These are phyloP conservation scores for Xyrichtys novacula DNA, from an alignment of 2,797 vertebrate species.

Conservation along the genomic window DNA sequence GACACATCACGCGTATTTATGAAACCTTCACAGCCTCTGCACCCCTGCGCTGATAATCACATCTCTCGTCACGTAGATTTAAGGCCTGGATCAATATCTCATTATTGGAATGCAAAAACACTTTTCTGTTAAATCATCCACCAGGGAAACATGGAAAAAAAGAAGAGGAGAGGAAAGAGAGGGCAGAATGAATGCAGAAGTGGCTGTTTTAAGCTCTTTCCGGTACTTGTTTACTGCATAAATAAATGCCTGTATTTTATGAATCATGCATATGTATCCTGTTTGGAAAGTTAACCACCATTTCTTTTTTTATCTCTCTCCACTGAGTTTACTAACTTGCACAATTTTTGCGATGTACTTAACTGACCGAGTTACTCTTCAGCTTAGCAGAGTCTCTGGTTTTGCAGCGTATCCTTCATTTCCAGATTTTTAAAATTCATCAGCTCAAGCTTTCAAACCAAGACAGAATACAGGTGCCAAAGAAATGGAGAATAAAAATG, in stretches of 20 bases:
- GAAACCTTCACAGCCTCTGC: slow-evolving; percentile 46
- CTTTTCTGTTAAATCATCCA: slow-evolving; percentile 52
- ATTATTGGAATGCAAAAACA: slow-evolving; percentile 71
- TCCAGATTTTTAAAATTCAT: neutral
- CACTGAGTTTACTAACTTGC: neutral
- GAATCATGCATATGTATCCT: too few species aligned
- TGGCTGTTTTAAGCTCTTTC: slow-evolving; percentile 18
- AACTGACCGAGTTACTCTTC: neutral
- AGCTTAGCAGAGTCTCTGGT: neutral
- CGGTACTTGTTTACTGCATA: neutral
- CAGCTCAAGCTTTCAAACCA: neutral
- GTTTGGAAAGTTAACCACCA: too few species aligned
- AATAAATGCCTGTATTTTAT: too few species aligned
- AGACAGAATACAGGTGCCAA: slow-evolving; percentile 11
- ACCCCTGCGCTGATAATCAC: slow-evolving; percentile 49
- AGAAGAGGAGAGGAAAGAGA: neutral
- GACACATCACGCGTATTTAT: slow-evolving; percentile 56
- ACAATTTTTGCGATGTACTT: neutral
- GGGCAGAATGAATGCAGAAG: neutral
- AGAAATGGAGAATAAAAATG: slow-evolving; percentile 8
- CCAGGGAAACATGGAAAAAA: slow-evolving; percentile 12
- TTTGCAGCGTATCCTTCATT: neutral
- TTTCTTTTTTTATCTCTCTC: neutral
- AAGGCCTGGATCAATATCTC: slow-evolving; percentile 68
- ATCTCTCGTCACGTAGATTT: slow-evolving; percentile 48